Evolutionary conservation across 1,140 invertebrate genomes (phyloP).

Genomic region (Galleria mellonella): DNA sequence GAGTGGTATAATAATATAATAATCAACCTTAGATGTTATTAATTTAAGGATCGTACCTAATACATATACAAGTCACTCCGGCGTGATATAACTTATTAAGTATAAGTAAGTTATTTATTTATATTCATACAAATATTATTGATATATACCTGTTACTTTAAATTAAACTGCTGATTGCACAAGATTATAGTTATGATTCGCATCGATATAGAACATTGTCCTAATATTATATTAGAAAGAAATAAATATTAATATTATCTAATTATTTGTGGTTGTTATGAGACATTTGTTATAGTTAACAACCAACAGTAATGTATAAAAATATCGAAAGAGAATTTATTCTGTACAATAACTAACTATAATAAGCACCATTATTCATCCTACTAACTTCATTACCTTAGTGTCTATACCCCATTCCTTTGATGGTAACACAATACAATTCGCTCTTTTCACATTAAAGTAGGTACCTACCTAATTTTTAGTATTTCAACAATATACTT

Average conservation of each 20-base stretch:
- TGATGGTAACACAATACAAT: slow-evolving; percentile 29
- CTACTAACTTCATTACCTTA: slow-evolving; percentile 28
- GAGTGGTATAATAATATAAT: slow-evolving; percentile 31
- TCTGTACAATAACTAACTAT: slow-evolving; percentile 71
- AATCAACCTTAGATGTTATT: too few relatives aligned
- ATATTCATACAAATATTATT: slow-evolving; percentile 4
- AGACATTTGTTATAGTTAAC: slow-evolving; percentile 1
- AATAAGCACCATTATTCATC: slow-evolving; percentile 65
- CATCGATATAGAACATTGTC: too few relatives aligned
- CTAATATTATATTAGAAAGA: slow-evolving; percentile 15
- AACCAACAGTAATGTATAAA: slow-evolving; percentile 45
- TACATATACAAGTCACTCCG: slow-evolving; percentile 22
- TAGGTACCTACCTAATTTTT: too few relatives aligned
- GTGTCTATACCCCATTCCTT: slow-evolving; percentile 13
- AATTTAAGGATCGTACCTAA: too few relatives aligned
- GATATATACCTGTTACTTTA: neutral
- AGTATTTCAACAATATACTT: neutral
- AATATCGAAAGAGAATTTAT: slow-evolving; percentile 64
- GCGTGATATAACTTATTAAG: slow-evolving; percentile 2
- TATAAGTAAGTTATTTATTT: slow-evolving; percentile 3
- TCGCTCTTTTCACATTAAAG: slow-evolving; percentile 8
- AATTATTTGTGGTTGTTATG: too few relatives aligned
- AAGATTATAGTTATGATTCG: slow-evolving; percentile 9
- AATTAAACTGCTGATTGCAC: slow-evolving; percentile 32
- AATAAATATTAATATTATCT: slow-evolving; percentile 6